Conservation (phyloP, 2,888 invertebrate species). For the Mesodorylaimus sp. region DNA sequence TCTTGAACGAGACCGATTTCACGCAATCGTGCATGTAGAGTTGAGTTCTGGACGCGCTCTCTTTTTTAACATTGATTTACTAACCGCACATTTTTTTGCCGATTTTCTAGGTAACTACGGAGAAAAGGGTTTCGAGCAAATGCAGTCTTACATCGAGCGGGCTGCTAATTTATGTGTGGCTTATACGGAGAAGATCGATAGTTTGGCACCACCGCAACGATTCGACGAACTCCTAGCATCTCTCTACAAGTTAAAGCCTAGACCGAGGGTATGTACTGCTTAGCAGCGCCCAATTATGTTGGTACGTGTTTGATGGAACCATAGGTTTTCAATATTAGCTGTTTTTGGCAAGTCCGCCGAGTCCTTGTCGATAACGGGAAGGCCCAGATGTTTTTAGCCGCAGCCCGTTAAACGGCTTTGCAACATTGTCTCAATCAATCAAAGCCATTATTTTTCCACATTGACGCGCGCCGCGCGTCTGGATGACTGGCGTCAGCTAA, state of each 20-base stretch:
- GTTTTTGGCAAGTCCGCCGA: background rate
- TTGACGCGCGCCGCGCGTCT: no score
- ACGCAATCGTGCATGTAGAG: no score
- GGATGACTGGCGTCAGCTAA: no score
- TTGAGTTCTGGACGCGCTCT: no score
- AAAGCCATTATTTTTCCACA: no score
- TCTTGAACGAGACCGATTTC: no score
- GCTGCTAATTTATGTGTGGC: slow-evolving; percentile 48
- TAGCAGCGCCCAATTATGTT: background rate
- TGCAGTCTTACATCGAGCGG: slow-evolving; percentile 38
- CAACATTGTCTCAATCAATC: no score
- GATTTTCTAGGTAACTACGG: slow-evolving; percentile 51
- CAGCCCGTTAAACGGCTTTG: no score
- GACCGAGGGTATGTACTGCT: background rate
- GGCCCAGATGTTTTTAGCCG: no score
- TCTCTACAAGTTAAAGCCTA: background rate
- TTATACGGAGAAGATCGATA: slow-evolving; percentile 45
- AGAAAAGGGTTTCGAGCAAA: slow-evolving; percentile 51
- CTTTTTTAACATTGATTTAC: no score
- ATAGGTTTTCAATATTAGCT: background rate
- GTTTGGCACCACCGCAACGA: slow-evolving; percentile 41
- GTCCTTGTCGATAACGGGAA: background rate
- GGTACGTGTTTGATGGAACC: background rate
- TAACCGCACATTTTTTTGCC: background rate
- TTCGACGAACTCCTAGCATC: slow-evolving; percentile 34